Percentiles rank a stretch among this genome's conserved stretches.
Evolutionary conservation across 2,113 vertebrate genomes (phyloP).

Genomic region (Aegithalos caudatus): DNA sequence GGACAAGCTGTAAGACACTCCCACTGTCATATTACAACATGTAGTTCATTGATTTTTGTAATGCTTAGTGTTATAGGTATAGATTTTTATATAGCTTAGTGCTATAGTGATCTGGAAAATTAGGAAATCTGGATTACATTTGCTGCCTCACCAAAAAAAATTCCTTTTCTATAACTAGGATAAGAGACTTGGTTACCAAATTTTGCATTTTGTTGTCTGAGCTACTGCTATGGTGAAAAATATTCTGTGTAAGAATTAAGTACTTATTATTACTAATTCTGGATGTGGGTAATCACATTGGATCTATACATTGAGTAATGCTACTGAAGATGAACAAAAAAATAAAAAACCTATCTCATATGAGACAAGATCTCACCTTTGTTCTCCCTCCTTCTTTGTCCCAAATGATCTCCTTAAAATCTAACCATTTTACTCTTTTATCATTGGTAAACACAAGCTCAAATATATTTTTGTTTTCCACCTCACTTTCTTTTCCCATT

Average conservation of each 20-base stretch:
- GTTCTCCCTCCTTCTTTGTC: neutral
- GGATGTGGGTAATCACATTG: neutral
- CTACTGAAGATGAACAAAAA: neutral
- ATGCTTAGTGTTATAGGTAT: neutral
- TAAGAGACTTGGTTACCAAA: neutral
- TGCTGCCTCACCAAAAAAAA: neutral
- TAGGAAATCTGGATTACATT: neutral
- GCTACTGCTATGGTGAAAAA: neutral
- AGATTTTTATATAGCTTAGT: neutral
- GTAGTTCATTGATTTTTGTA: neutral
- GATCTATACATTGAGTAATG: neutral
- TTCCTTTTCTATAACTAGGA: neutral
- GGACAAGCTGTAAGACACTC: constrained; percentile 17
- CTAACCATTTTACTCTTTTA: neutral
- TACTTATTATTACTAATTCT: neutral
- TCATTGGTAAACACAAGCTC: neutral
- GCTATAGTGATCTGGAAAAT: neutral
- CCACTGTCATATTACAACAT: neutral
- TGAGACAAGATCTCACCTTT: neutral
- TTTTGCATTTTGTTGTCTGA: neutral
- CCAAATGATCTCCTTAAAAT: neutral
- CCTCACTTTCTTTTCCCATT: neutral
- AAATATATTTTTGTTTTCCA: neutral
- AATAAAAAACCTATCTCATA: too few relatives aligned
- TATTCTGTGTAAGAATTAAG: neutral